Conservation (phyloP, 2,888 invertebrate genomes). For the Drosophila helvetica region DNA sequence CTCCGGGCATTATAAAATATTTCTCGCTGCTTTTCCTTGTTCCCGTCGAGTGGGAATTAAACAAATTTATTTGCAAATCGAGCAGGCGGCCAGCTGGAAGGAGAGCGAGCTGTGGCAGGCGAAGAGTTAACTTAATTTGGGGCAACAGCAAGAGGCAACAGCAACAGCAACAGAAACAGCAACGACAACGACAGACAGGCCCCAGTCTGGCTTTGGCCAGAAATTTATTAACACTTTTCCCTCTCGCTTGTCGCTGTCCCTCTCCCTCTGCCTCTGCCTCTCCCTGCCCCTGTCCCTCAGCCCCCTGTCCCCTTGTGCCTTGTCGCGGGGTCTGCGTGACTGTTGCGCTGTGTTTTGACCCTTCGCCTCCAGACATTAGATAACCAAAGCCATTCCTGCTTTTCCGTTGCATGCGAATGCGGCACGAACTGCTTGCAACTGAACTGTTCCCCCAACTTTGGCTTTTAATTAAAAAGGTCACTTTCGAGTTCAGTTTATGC, state of each 20-base stretch:
- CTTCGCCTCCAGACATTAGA: conserved; percentile 77
- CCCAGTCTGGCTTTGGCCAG: conserved; percentile 38
- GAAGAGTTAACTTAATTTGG: conserved; percentile 37
- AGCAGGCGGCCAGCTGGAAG: conserved; percentile 23
- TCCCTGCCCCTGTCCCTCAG: conserved; percentile 34
- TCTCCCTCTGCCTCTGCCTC: conserved; percentile 28
- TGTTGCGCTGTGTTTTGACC: conserved; percentile 61
- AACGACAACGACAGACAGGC: neutral
- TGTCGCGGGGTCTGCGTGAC: conserved; percentile 65
- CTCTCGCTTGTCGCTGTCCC: conserved; percentile 41
- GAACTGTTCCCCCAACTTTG: conserved; percentile 37
- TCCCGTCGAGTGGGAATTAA: conserved; percentile 71
- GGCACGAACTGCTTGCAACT: conserved; percentile 62
- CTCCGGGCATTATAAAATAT: conserved; percentile 71
- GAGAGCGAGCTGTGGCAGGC: conserved; percentile 26
- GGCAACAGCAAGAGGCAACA: conserved; percentile 15
- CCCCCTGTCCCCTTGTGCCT: neutral
- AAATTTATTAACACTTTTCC: conserved; percentile 77
- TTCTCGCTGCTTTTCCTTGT: conserved; percentile 48
- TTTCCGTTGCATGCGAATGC: conserved; percentile 72
- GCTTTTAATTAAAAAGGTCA: conserved; percentile 77
- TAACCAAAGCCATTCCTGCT: conserved; percentile 50
- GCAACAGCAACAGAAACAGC: conserved; percentile 19
- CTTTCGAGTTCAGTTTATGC: conserved; percentile 67
- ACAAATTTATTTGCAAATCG: conserved; percentile 78